Evolutionary conservation across 2,888 invertebrate species (phyloP), one percentile per base, ranked within the genome.

Genomic region (Gymnoscelis rufifasciata): DNA sequence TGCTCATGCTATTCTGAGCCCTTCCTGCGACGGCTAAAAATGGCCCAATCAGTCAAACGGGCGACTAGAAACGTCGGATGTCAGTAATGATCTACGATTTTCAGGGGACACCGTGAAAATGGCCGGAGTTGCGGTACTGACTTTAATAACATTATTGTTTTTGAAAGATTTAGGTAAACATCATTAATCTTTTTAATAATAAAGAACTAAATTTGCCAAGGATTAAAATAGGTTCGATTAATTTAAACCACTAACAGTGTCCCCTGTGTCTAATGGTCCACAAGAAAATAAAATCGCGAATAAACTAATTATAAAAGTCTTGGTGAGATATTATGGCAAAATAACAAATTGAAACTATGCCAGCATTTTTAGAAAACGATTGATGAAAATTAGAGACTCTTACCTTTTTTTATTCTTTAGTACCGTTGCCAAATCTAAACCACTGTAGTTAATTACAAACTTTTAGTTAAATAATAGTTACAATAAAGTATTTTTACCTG

Each of bases 21-120:
- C 76, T 74, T 75, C 75, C 71, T 62, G 47, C 47, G 66, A 47
- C 54, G 64, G 67, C 84, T 84, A 83, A 84, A 87, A 88, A 82
- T 87, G 80, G 83, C 80, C 70, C 79, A 83, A 88, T 87, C 87
- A 80, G 75, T 84, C 83, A 83, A 83, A 81, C 65, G 60, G 62
- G 61, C 52, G 51, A 42, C 57, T 66, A 66, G 45, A 23, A 63
- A 67, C 63, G 61, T 60, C 66, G 66, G 62, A 66, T 64, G 68
- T 63, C 59, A 56, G 54, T 64, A 63, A 71, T 64, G 62, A 67
- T 59, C 63, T 64, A 51, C 39, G 51, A 60, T 42, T 49, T 37
- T 15, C 10, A 13, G 38, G 36, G 11, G 38, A 38, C 38, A 33
- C 27, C 8, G 36, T 14, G 26, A 26, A 40, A 39, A 42, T 38